Evolutionary conservation across 2,888 invertebrate genomes (phyloP).

Genomic region (Ophraella communa): DNA sequence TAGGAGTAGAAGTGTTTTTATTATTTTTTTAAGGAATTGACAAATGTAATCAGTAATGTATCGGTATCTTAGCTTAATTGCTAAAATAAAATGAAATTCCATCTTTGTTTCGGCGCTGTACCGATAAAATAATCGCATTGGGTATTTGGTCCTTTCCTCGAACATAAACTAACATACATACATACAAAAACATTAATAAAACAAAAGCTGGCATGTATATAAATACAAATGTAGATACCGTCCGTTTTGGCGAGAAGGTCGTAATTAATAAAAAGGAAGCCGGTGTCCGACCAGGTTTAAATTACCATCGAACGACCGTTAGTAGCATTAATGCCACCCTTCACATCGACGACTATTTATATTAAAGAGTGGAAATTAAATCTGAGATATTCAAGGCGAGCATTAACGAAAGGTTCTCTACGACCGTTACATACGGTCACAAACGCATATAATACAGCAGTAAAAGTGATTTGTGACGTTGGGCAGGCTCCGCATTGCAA

Average conservation of each 20-base stretch:
- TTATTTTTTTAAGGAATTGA: too few species aligned
- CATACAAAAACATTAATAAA: slow-evolving; percentile 33
- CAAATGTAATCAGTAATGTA: too few species aligned
- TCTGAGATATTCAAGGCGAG: slow-evolving; percentile 54
- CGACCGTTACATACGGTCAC: slow-evolving; percentile 45
- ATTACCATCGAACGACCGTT: slow-evolving; percentile 41
- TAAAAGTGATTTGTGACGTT: slow-evolving; percentile 62
- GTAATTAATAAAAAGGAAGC: slow-evolving; percentile 43
- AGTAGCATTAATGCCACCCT: slow-evolving; percentile 44
- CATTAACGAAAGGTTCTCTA: slow-evolving; percentile 52
- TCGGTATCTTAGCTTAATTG: neutral
- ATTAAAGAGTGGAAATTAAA: slow-evolving; percentile 56
- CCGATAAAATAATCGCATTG: slow-evolving; percentile 43
- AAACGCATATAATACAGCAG: slow-evolving; percentile 49
- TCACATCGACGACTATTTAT: slow-evolving; percentile 47
- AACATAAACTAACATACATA: slow-evolving; percentile 19
- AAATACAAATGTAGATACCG: slow-evolving; percentile 26
- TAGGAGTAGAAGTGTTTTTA: too few species aligned
- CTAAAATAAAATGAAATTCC: too few species aligned
- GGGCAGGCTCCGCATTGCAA: slow-evolving; percentile 60
- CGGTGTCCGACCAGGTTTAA: slow-evolving; percentile 43
- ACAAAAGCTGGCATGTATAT: slow-evolving; percentile 31
- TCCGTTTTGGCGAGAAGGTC: slow-evolving; percentile 23
- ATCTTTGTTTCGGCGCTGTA: neutral
- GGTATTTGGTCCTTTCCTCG: neutral